phyloP scores from a whole-genome alignment of 2,888 invertebrate species.

The Spilarctia lutea region DNA sequence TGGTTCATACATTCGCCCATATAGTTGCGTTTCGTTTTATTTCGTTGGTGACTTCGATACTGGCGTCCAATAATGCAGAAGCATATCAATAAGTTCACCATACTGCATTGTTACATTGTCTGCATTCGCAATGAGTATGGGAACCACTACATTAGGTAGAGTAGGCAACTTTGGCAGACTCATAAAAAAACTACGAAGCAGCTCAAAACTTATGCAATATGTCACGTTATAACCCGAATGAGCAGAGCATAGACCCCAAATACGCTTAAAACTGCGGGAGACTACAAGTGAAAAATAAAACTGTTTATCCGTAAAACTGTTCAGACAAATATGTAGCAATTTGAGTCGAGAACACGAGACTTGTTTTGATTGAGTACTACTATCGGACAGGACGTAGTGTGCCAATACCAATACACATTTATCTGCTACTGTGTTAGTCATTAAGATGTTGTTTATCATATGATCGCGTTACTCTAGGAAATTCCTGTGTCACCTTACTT shows the following conservation, averaged over 20 bases:
- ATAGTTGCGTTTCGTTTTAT: too few relatives aligned
- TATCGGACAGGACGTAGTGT: slow-evolving; percentile 34
- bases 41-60: too few relatives aligned
- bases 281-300: not conserved
- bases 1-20: too few relatives aligned
- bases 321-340: slow-evolving; percentile 35
- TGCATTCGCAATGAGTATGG: too few relatives aligned
- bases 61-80: too few relatives aligned
- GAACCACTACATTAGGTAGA: too few relatives aligned
- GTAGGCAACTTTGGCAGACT: too few relatives aligned
- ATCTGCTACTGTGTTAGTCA: not conserved
- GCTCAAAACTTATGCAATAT: not conserved
- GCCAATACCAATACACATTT: slow-evolving; percentile 7
- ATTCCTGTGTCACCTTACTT: not conserved
- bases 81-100: too few relatives aligned
- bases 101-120: too few relatives aligned
- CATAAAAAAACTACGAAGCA: not conserved
- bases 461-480: not conserved
- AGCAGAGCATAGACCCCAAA: not conserved
- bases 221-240: not conserved
- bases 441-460: not conserved
- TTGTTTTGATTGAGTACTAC: slow-evolving; percentile 40
- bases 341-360: slow-evolving; percentile 27
- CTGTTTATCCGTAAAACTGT: not conserved
- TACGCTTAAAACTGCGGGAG: not conserved